Evolutionary conservation across 2,797 vertebrate species (phyloP).

Genomic region (Smutsia temminckii): DNA sequence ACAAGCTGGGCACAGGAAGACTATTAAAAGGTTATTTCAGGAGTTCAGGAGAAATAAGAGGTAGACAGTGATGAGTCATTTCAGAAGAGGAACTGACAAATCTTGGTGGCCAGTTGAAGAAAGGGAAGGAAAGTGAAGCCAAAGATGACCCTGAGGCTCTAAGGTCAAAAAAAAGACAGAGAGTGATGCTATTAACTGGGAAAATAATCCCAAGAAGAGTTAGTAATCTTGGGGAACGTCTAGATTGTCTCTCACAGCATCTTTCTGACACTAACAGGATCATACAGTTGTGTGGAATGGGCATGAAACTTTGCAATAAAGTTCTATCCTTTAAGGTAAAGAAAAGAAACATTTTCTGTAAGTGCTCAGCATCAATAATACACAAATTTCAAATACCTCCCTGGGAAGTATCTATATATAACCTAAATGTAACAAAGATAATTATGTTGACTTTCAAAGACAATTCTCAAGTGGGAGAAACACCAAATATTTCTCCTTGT

Average conservation of each 20-base stretch:
- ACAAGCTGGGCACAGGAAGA: not conserved
- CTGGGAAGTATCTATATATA: not conserved
- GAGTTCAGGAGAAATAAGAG: constrained; percentile 11
- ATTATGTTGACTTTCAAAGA: constrained; percentile 16
- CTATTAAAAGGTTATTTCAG: constrained; percentile 21
- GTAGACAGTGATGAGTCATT: constrained; percentile 36
- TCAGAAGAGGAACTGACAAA: constrained; percentile 1
- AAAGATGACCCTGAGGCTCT: not conserved
- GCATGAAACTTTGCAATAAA: constrained; percentile 39
- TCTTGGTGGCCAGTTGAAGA: not conserved
- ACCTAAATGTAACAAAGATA: constrained; percentile 7
- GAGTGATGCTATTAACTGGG: not conserved
- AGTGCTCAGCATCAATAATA: not conserved
- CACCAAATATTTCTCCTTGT: not conserved
- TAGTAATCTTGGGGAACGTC: not conserved
- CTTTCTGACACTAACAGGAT: constrained; percentile 8
- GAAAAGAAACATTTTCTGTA: constrained; percentile 12
- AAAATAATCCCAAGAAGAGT: not conserved
- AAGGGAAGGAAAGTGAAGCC: not conserved
- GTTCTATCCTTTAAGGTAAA: constrained; percentile 10
- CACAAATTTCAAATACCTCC: not conserved
- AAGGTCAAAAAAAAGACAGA: not conserved
- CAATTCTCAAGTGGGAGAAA: not conserved
- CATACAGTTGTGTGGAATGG: not conserved
- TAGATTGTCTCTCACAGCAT: not conserved